These are phyloP conservation scores for Tychaedon coryphoeus DNA, from an alignment of 2,113 vertebrate genomes.

Conservation along the genomic window DNA sequence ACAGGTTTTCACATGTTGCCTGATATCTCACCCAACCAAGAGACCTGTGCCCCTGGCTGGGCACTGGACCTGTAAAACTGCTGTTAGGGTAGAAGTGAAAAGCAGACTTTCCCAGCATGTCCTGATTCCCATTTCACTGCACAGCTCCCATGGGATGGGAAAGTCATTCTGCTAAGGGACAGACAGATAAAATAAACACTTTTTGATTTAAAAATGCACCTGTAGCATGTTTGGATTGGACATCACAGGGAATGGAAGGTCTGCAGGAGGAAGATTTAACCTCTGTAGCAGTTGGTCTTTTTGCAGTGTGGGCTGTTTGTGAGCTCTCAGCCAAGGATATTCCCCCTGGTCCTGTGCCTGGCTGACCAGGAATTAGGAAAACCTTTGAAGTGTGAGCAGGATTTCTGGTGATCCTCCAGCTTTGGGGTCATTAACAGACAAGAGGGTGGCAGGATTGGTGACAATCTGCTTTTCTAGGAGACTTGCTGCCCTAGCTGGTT, in stretches of 20 bases:
- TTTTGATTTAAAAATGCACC: neutral
- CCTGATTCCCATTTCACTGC: neutral
- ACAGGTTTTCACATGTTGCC: neutral
- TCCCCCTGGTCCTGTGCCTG: neutral
- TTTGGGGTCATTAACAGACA: neutral
- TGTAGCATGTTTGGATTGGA: neutral
- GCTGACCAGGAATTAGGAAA: neutral
- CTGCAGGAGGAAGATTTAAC: neutral
- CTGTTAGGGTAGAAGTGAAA: neutral
- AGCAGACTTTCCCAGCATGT: neutral
- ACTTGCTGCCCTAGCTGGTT: neutral
- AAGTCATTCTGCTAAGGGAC: neutral
- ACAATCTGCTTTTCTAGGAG: neutral
- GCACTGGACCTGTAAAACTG: neutral
- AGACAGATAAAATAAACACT: neutral
- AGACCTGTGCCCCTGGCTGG: neutral
- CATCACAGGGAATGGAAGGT: neutral
- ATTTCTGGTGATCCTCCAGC: neutral
- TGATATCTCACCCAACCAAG: neutral
- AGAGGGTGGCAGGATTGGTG: neutral
- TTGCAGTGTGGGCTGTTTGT: neutral
- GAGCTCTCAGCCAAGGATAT: neutral
- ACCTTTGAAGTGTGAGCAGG: neutral
- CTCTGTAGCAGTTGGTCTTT: neutral
- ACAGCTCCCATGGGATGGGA: fast-evolving